Base-by-base conservation (phyloP, 2,888 invertebrate species). In the Drosophila helvetica region DNA sequence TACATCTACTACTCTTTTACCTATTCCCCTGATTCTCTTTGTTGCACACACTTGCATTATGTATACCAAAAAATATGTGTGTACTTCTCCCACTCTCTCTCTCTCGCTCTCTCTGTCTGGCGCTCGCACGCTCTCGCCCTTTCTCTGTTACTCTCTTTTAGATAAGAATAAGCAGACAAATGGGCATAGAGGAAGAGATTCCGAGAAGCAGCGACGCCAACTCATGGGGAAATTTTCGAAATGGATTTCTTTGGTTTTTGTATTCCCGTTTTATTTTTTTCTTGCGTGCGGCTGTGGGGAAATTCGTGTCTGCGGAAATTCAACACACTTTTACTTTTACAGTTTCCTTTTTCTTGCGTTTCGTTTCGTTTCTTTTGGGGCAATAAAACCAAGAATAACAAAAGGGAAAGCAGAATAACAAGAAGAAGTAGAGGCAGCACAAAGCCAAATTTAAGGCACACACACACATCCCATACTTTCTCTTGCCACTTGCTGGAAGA, bases 241-340 rank as follows among this genome's bases (percentile, higher is more conserved):
- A 73, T 71, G 65, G 53, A 66, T 62, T 86, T 80, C 74, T 63
- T 80, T 48, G 38, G 57, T 2, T 38, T 38, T 48, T 19, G 12
- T 19, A 6, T 19, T 22, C 22, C 47, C 15, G 19, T 48, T 9
- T 15, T 30, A 15, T 47, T 47, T 5, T 57, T 33, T 47, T 27
- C 38, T 9, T 56, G 52, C 43, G 47, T 55, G 54, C 47, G 47
- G 42, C 27, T 47, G 57, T 52, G 81, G 77, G 85, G 78, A 85
- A 79, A 77, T 85, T 71, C 54, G 6, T 27, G 55, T n/a, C 58
- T 38, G 48, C 74, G 65, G 62, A 79, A 86, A 88, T 77, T 86
- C 85, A 86, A 88, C 85, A 86, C 76, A 88, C 85, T 86, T 88
- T 89, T 81, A 77, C 89, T 83, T 86, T 83, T 77, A 63, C 65